Base-by-base conservation (phyloP, 2,888 invertebrate genomes). In the Andrena chrysosceles region DNA sequence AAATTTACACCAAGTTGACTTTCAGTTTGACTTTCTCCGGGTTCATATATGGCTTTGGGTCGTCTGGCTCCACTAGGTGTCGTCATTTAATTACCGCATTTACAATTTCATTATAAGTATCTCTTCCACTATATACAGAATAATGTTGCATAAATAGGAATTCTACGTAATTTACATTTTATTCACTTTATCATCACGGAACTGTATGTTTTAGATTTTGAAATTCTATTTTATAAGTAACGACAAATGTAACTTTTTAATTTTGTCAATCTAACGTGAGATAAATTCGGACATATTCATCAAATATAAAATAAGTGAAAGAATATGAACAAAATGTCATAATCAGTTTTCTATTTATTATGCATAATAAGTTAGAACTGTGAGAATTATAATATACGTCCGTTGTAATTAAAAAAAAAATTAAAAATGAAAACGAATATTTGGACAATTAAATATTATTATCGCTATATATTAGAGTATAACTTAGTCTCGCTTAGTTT, bases 301-400 rank as follows among this genome's bases (percentile, higher is more conserved):
- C 7, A 26, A 13, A 48, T 20, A 2, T 63, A 52, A 48, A 67
- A 54, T 20, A 62, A 54, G 60, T 59, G 13, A 42, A 42, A 4
- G 42, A 5, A 16, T 42, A 35, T 62, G 49, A 35, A 42, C 5
- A 35, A 52, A 31, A 23, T 70, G 49, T 63, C 31, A 10, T 54
- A 63, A 70, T 77, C 48, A 59, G 10, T 56, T 59, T 69, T 59
- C 64, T 42, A 64, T 77, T 31, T 23, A 63, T 59, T 70, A 20
- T 35, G 64, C 63, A 2, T 59, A 59, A 49, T 35, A 20, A 42
- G 60, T 29, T 20, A 35, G 64, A 26, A n/a, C 26, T 31, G 20
- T 13, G 29, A 64, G 20, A 29, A 16, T 16, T 16, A 33, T 23
- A 59, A 54, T 54, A 54, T 20, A 42, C 33, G 42, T 42, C 35